These are phyloP conservation scores for human DNA, from an alignment of 2,113 vertebrate genomes.

Conservation along the genomic window DNA sequence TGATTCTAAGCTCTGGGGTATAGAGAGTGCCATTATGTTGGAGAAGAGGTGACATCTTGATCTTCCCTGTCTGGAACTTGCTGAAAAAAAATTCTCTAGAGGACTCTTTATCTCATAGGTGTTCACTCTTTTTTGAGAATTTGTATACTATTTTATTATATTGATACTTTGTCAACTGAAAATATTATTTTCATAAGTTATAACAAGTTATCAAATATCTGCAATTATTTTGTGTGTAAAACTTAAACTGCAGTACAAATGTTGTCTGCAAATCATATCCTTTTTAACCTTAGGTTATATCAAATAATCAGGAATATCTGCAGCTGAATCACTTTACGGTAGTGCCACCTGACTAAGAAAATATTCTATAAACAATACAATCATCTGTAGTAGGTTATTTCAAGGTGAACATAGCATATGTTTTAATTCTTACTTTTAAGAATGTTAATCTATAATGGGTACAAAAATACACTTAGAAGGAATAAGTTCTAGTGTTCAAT, in stretches of 20 bases:
- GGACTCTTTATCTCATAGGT: background rate
- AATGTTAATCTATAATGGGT: background rate
- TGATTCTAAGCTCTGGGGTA: background rate
- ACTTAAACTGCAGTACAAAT: background rate
- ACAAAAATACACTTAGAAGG: background rate
- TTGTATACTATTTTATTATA: background rate
- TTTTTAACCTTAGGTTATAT: background rate
- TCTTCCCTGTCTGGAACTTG: background rate
- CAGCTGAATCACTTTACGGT: background rate
- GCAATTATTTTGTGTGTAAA: background rate
- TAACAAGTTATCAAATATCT: background rate
- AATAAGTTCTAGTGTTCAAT: background rate
- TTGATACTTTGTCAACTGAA: background rate
- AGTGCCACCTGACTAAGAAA: background rate
- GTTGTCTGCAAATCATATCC: background rate
- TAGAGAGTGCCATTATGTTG: no score
- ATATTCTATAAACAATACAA: background rate
- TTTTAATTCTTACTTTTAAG: background rate
- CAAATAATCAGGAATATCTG: background rate
- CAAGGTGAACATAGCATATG: background rate
- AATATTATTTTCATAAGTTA: conserved; percentile 17
- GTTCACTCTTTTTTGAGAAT: conserved; percentile 17
- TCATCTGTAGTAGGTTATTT: background rate
- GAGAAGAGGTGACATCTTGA: background rate
- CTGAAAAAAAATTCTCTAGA: background rate